Evolutionary conservation across 2,113 vertebrate species (phyloP), one percentile per base, ranked within the genome.

Genomic region (Dolichotis patagonum): DNA sequence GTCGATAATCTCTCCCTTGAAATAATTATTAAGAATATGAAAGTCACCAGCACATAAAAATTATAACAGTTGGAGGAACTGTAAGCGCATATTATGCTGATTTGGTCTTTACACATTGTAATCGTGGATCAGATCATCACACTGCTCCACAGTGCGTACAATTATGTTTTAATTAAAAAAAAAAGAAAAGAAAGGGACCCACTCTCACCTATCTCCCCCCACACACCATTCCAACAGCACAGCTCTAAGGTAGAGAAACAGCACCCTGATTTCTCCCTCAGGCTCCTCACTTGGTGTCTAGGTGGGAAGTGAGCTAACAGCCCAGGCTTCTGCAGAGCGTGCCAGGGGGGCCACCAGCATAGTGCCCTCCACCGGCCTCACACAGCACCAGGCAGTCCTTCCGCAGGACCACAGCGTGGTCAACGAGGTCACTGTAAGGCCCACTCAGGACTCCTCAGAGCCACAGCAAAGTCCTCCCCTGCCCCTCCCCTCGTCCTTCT

Each of bases 371-470:
- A 3, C 69, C 1, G 0, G 12, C 43, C 83, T 67, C n/a, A 65
- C 41, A 17, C 32, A 90, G 30, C 24, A 30, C 41, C 80, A 7
- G 19, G 24, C 4, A 22, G 19, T 3, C 35, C 35, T 67, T 69
- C 63, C 24, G 6, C 14, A 1, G 54, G 10, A 49, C 58, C 56
- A 30, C 22, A 8, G 46, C 4, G 0, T 2, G 1, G 12, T 28
- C 41, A 22, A 46, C 0, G 2, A 56, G 32, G 54, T 41, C 20
- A 7, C 52, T 10, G 35, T 24, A 13, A 43, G n/a, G 35, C 46
- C 32, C 10, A 71, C 7, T 32, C 20, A 19, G 20, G 16, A 32
- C 22, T 56, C 69, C 71, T 85, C n/a, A 52, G 62, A 91, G 78
- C n/a, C 84, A 82, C 38, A 24, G 41, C 56, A 78, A 41, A 41